Percentiles rank a stretch among this genome's conserved stretches.
phyloP scores from a whole-genome alignment of 2,888 invertebrate species.

The Drosophila yooni region DNA sequence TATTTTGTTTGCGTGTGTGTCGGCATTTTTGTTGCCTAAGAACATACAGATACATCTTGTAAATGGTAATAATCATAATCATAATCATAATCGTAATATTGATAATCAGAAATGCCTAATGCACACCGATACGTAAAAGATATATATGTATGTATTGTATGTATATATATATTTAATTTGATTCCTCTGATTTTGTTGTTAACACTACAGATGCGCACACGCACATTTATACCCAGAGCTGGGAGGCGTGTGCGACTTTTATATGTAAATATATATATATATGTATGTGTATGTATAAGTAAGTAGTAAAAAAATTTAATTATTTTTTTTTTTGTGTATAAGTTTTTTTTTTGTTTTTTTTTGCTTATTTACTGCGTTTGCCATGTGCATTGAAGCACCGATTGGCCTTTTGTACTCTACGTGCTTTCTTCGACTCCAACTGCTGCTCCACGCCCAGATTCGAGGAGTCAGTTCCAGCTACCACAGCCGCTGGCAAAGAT shows the following conservation, averaged over 20 bases:
- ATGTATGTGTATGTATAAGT: conserved; percentile 63
- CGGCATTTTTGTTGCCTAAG: conserved; percentile 45
- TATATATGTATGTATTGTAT: conserved; percentile 46
- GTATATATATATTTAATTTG: conserved; percentile 63
- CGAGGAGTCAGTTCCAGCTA: conserved; percentile 32
- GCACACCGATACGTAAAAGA: conserved; percentile 58
- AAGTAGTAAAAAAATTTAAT: conserved; percentile 65
- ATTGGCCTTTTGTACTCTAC: conserved; percentile 85
- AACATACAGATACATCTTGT: conserved; percentile 64
- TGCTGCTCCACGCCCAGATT: conserved; percentile 53
- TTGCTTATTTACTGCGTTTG: conserved; percentile 84
- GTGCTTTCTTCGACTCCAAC: conserved; percentile 84
- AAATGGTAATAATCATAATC: conserved; percentile 52
- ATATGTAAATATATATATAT: conserved; percentile 60
- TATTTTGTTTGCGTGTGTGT: conserved; percentile 15
- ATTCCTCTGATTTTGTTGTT: conserved; percentile 56
- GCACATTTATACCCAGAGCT: conserved; percentile 16
- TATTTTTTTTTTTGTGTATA: conserved; percentile 50
- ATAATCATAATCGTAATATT: conserved; percentile 62
- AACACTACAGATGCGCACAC: conserved; percentile 58
- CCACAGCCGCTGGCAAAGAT: conserved; percentile 16
- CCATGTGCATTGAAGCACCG: conserved; percentile 84
- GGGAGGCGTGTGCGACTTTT: conserved; percentile 37
- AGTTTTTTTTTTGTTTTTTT: conserved; percentile 37
- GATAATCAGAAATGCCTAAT: conserved; percentile 69